phyloP scores from a whole-genome alignment of 1,140 invertebrate species.

The Frieseomelitta varia region DNA sequence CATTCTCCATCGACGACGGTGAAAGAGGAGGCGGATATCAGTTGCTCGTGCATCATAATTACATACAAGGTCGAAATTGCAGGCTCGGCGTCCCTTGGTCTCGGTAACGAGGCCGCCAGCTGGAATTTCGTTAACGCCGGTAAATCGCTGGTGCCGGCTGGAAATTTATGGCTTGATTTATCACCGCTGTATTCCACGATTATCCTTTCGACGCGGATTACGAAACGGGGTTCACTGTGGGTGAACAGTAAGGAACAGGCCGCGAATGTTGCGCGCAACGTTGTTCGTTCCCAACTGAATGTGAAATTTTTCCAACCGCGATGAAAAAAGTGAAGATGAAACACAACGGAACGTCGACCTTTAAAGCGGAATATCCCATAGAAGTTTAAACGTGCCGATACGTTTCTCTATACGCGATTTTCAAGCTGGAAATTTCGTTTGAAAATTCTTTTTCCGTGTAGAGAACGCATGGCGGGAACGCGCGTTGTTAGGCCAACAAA shows the following conservation, averaged over 20 bases:
- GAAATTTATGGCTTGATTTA: conserved; percentile 47
- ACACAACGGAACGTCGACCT: no score
- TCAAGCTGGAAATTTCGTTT: no score
- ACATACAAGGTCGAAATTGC: conserved; percentile 43
- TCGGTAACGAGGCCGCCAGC: conserved; percentile 36
- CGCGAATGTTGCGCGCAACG: no score
- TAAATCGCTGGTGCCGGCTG: conserved; percentile 15
- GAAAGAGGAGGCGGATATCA: conserved; percentile 1
- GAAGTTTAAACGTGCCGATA: no score
- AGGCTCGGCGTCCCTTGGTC: neutral
- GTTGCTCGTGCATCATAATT: conserved; percentile 41
- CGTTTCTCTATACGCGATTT: no score
- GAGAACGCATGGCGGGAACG: no score
- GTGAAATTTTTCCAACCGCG: neutral
- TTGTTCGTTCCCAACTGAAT: neutral
- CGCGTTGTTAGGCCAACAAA: no score
- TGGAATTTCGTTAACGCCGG: conserved; percentile 46
- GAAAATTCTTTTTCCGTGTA: no score
- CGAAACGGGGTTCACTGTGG: conserved; percentile 1
- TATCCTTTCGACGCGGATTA: conserved; percentile 31
- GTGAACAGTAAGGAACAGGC: conserved; percentile 3
- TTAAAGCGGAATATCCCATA: no score
- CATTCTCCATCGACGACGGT: no score
- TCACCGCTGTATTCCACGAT: conserved; percentile 21
- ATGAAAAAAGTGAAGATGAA: no score